A percentile compares a stretch with the other conserved stretches of the same genome.
Evolutionary conservation across 1,140 invertebrate genomes (phyloP).

Genomic region (Helicoverpa armigera): DNA sequence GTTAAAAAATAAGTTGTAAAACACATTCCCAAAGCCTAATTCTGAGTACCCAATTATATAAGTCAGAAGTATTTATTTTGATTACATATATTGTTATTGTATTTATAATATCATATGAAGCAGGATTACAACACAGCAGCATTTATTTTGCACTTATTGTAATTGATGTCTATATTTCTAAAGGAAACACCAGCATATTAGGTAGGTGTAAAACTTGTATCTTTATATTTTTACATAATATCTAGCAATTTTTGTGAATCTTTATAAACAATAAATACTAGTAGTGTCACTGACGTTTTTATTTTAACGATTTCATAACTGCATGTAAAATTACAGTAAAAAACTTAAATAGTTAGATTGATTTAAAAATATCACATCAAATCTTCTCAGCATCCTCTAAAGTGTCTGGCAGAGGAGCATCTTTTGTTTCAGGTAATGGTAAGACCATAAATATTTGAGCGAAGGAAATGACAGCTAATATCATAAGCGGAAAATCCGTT

Average conservation of each 20-base stretch:
- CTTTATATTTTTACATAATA: constrained; percentile 19
- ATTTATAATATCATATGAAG: background rate
- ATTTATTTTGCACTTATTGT: constrained; percentile 27
- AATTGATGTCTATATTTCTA: background rate
- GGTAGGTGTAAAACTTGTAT: constrained; percentile 14
- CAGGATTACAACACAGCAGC: constrained; percentile 4
- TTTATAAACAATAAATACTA: constrained; percentile 25
- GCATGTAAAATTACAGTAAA: background rate
- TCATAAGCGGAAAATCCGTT: constrained; percentile 69
- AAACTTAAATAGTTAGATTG: background rate
- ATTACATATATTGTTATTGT: background rate
- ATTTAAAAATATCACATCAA: background rate
- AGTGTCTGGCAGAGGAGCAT: constrained; percentile 74
- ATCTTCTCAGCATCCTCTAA: constrained; percentile 73
- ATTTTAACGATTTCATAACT: background rate
- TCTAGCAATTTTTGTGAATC: too few relatives aligned
- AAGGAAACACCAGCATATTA: background rate
- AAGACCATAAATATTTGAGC: constrained; percentile 71
- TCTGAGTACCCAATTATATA: background rate
- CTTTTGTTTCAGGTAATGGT: constrained; percentile 82
- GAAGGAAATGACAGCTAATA: constrained; percentile 70
- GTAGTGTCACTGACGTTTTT: background rate
- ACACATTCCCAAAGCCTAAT: background rate
- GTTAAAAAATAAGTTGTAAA: too few relatives aligned
- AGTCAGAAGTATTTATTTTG: background rate